Conservation (phyloP, 2,888 invertebrate species). For the Rhogogaster chlorosoma region DNA sequence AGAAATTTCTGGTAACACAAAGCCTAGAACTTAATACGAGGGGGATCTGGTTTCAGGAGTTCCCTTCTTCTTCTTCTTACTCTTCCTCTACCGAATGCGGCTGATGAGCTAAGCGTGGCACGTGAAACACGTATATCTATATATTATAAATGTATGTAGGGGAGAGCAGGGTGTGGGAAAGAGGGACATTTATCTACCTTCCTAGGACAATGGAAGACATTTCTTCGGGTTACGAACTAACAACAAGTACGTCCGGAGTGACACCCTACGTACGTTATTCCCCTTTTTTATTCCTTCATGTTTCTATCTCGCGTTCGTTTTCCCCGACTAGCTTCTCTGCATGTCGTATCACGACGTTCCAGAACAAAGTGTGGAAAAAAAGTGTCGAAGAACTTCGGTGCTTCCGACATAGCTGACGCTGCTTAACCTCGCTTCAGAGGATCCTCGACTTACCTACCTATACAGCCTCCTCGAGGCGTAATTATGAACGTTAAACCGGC, state of each 20-base stretch:
- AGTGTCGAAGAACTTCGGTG: conserved; percentile 29
- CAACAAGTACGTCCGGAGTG: not conserved
- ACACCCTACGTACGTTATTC: not conserved
- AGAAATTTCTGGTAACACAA: conserved; percentile 39
- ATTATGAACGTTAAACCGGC: conserved; percentile 32
- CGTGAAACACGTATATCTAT: conserved; percentile 6
- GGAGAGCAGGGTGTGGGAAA: not conserved
- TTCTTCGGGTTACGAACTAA: conserved; percentile 18
- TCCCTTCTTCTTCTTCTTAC: not conserved
- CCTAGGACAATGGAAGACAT: conserved; percentile 35
- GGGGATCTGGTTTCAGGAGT: not conserved
- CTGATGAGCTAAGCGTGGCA: conserved; percentile 32
- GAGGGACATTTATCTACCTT: conserved; percentile 18
- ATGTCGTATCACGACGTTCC: conserved; percentile 44
- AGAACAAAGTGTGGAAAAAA: conserved; percentile 38
- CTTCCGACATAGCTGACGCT: conserved; percentile 44
- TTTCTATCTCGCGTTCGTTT: not conserved
- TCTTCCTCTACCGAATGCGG: not conserved
- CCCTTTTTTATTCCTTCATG: not conserved
- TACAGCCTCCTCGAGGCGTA: conserved; percentile 21
- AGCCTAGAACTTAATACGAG: conserved; percentile 38
- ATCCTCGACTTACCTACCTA: conserved; percentile 26
- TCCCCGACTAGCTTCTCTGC: not conserved
- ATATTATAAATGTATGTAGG: not conserved
- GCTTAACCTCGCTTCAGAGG: conserved; percentile 43